Percentiles rank a stretch among this genome's conserved stretches.
Evolutionary conservation across 1,140 invertebrate species (phyloP).

Genomic region (Conus ventricosus): DNA sequence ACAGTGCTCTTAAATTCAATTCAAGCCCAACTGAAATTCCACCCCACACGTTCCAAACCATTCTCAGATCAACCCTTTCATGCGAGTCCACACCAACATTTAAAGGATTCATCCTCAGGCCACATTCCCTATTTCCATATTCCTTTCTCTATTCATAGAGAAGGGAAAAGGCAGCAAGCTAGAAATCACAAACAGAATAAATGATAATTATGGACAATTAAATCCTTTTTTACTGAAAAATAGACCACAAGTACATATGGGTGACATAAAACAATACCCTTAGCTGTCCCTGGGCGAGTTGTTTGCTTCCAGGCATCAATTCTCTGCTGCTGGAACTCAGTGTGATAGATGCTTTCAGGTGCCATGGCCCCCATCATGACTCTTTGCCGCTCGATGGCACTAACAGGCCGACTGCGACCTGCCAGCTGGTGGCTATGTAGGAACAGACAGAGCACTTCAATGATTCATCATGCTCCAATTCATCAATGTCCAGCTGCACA

Average conservation of each 20-base stretch:
- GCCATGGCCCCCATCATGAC: not conserved
- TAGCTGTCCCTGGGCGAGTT: not conserved
- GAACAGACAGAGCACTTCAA: not conserved
- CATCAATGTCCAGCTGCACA: not conserved
- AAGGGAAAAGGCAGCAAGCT: no score
- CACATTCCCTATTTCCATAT: no score
- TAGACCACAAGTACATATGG: not conserved
- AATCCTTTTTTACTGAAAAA: no score
- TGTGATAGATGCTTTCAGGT: slow-evolving; percentile 33
- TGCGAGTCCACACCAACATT: no score
- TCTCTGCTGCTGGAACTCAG: slow-evolving; percentile 55
- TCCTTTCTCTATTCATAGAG: no score
- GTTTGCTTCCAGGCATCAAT: slow-evolving; percentile 53
- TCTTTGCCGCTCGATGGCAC: not conserved
- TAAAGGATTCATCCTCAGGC: no score
- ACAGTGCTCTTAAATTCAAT: no score
- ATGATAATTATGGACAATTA: no score
- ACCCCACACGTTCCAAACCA: no score
- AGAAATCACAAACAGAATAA: no score
- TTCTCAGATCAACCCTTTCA: no score
- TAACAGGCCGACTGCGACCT: slow-evolving; percentile 16
- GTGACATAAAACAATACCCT: not conserved
- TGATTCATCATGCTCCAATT: not conserved
- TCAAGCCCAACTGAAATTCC: no score
- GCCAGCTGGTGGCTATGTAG: not conserved